phyloP scores from a whole-genome alignment of 2,797 vertebrate species.

The Masticophis lateralis region DNA sequence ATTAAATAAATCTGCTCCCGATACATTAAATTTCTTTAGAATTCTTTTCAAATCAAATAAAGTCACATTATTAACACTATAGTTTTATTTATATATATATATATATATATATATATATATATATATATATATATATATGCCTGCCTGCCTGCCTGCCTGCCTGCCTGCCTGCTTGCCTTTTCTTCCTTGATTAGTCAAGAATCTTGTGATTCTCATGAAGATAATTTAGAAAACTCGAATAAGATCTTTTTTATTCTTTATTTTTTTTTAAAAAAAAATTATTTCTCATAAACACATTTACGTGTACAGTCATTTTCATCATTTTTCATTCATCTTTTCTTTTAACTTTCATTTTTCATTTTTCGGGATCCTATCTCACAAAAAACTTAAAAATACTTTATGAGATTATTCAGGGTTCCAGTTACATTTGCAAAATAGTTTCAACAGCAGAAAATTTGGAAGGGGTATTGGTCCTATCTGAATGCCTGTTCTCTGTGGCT shows the following conservation, averaged over 20 bases:
- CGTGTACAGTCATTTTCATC: no score
- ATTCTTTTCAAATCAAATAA: neutral
- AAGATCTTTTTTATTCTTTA: neutral
- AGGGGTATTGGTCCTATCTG: neutral
- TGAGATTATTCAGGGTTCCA: constrained; percentile 57
- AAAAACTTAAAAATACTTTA: neutral
- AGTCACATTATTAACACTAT: neutral
- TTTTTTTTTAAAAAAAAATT: no score
- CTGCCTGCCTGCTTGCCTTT: neutral
- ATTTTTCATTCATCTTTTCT: no score
- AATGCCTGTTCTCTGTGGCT: no score
- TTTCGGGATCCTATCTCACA: neutral
- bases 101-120: no score
- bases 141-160: no score
- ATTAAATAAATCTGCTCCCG: neutral
- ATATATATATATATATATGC: no score
- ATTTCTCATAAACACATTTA: no score
- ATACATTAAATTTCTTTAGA: neutral
- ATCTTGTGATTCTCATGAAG: neutral
- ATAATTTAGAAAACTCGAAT: neutral
- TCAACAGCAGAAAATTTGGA: neutral
- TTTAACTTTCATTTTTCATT: no score
- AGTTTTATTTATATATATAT: no score
- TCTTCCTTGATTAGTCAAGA: neutral
- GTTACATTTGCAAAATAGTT: constrained; percentile 11